Base-by-base conservation (phyloP, 2,797 vertebrate genomes). In the Megalops cyprinoides region DNA sequence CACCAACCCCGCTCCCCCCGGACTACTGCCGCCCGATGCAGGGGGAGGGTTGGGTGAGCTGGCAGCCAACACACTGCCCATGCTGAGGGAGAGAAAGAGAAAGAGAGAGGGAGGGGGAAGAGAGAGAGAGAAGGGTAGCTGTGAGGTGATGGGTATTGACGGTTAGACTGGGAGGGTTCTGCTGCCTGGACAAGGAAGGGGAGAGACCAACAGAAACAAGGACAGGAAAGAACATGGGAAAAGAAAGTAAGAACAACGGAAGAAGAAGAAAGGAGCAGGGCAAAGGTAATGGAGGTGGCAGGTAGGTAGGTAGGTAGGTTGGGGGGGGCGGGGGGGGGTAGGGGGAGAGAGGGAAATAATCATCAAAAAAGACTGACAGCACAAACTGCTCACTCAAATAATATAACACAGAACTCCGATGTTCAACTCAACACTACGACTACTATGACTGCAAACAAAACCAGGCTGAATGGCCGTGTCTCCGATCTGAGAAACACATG, bases 41-140 rank as follows among this genome's bases (percentile, higher is more conserved):
- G 94, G 90, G 62, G 95, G 82, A 58, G 93, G 87, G 85, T 86
- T 90, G 76, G 94, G 92, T 81, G 93, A 92, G 81, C 90, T 81
- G 80, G 94, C 96, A 87, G 97, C 96, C 91, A 97, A 93, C 87
- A 97, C 96, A 93, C 96, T 98, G 92, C 97, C 97, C 9, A 10
- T 62, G 60, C 10, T 62, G 60, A 31, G 9, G 25, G 14, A 12
- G 25, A 62, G 28, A 12, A 58, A 62, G n/a, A 60, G 12, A 62
- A 58, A 28, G n/a, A 62, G 10, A 62, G 5, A n/a, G 55, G 56
- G 55, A 1, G 55, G 25, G 9, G 55, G 28, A 60, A 28, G 28
- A 60, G 62, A 37, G 23, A 55, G 6, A 55, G 51, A 23, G 56
- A 14, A 28, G 56, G 56, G 56, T 28, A 28, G 56, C 14, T 62